phyloP scores from a whole-genome alignment of 2,888 invertebrate species.

The Papilio elwesi region DNA sequence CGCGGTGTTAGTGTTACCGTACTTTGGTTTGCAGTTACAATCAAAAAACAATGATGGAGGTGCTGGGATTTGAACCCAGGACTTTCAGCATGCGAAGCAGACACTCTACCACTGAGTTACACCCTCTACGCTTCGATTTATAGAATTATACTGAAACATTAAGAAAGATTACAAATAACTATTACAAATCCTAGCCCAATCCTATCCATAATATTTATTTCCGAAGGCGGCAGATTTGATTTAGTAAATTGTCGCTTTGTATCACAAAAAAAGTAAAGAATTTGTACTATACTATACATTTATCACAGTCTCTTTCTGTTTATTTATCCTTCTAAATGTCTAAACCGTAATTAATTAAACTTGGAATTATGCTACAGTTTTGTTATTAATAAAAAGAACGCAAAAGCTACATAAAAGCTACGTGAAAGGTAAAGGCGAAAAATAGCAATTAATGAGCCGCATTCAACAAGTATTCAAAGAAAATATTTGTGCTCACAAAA shows the following conservation, averaged over 20 bases:
- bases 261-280: too few species aligned
- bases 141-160: too few species aligned
- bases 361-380: background rate
- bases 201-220: too few species aligned
- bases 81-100: conserved; percentile 88
- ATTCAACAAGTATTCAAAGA: conserved; percentile 28
- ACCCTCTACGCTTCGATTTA: conserved; percentile 59
- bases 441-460: background rate
- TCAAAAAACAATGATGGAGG: conserved; percentile 45
- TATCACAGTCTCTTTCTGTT: background rate
- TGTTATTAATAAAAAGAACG: conserved; percentile 38
- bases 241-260: too few species aligned
- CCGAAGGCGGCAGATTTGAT: too few species aligned
- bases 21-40: too few species aligned
- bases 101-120: conserved; percentile 85
- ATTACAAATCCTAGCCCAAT: too few species aligned
- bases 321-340: background rate
- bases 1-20: too few species aligned
- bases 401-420: conserved; percentile 16
- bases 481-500: conserved; percentile 21
- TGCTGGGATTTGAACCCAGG: conserved; percentile 88
- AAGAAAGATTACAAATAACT: too few species aligned
- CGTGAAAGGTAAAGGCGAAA: conserved; percentile 6
- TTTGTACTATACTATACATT: too few species aligned
- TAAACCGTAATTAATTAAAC: background rate